A percentile compares a stretch with the other conserved stretches of the same genome.
Evolutionary conservation across 2,888 invertebrate species (phyloP).

Genomic region (Plebejus anna): DNA sequence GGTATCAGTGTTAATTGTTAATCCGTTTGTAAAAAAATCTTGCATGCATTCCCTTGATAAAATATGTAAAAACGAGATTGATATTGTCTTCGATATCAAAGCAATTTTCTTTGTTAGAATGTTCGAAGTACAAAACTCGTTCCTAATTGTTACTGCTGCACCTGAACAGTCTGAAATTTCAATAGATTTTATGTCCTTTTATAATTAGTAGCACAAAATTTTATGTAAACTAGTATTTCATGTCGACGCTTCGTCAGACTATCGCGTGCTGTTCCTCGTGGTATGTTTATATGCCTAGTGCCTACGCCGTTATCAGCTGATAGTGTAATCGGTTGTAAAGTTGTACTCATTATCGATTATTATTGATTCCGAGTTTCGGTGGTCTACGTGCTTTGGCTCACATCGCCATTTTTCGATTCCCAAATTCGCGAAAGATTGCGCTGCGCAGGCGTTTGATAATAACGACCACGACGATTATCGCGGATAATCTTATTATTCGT

Average conservation of each 20-base stretch:
- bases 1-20: too few relatives aligned
- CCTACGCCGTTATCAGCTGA: background rate
- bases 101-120: too few relatives aligned
- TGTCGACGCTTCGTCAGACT: background rate
- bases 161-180: background rate
- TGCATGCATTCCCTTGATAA: too few relatives aligned
- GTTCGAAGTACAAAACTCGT: too few relatives aligned
- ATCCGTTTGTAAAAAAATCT: too few relatives aligned
- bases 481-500: background rate
- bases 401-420: background rate
- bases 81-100: too few relatives aligned
- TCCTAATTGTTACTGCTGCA: too few relatives aligned
- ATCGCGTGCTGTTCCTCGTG: background rate
- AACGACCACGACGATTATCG: background rate
- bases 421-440: slow-evolving; percentile 8
- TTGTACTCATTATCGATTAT: slow-evolving; percentile 18
- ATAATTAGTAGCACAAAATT: background rate
- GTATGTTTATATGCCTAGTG: background rate
- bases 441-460: background rate
- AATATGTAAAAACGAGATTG: too few relatives aligned
- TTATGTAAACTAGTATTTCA: background rate
- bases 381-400: slow-evolving; percentile 2
- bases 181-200: background rate
- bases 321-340: slow-evolving; percentile 12
- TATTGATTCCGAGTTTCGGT: slow-evolving; percentile 2